A percentile compares a stretch with the other conserved stretches of the same genome.
Conservation (phyloP, 2,113 vertebrate genomes). For the Guaruba guarouba region DNA sequence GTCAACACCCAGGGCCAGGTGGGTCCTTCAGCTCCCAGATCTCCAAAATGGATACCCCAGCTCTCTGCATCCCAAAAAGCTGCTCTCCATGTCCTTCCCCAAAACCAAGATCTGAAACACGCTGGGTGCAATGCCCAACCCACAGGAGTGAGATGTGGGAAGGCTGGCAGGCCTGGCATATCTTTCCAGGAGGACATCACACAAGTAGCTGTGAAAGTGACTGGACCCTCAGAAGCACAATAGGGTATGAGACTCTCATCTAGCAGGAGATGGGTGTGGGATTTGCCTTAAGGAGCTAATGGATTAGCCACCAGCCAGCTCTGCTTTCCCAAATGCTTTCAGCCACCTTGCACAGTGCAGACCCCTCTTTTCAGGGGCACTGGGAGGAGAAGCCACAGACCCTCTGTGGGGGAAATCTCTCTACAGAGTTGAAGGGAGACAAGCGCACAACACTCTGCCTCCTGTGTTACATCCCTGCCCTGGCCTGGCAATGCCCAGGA, state of each 20-base stretch:
- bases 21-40: neutral
- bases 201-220: accelerated
- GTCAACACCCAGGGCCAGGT: accelerated
- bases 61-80: neutral
- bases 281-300: neutral
- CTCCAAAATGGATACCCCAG: neutral
- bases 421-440: accelerated
- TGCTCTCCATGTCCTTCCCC: accelerated
- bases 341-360: accelerated
- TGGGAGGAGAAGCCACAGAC: neutral
- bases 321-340: neutral
- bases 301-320: neutral
- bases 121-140: neutral
- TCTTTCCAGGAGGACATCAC: neutral
- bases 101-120: neutral
- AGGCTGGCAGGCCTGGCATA: neutral
- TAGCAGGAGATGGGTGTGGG: accelerated
- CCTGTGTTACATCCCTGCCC: neutral
- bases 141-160: accelerated
- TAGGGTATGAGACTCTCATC: neutral
- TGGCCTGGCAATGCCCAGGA: accelerated
- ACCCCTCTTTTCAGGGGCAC: neutral
- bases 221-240: neutral
- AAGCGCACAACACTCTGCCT: neutral
- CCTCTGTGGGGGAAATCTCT: neutral